Evolutionary conservation across 2,888 invertebrate genomes (phyloP), one percentile per base, ranked within the genome.

Genomic region (Aporophyla nigra): DNA sequence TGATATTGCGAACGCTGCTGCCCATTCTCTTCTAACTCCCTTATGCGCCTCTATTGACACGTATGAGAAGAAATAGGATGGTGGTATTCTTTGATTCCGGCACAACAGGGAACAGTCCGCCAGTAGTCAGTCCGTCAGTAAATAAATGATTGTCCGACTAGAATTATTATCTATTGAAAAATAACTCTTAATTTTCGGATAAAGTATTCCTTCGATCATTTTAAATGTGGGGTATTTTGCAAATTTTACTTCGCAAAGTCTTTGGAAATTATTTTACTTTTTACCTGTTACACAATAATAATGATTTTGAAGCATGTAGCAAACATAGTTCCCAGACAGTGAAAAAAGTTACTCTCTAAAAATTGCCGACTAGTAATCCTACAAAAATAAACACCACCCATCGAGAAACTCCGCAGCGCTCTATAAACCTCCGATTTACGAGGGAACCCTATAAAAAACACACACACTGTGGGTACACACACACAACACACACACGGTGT

Each of bases 391-490:
- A 70, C 54, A 59, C 14, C 10, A n/a, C 19, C 27, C n/a, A 46
- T 21, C 69, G 24, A 24, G n/a, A 61, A 82, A 58, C 33, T 53
- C 14, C 19, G 10, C 12, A 49, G 16, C 0, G 33, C 58, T 68
- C 14, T 46, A 78, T 65, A 61, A 66, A 66, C 3, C 14, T 62
- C 46, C 14, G 16, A 71, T 85, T 67, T 33, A 27, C 33, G 19
- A 43, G 27, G 71, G 82, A 85, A 82, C 84, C 74, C 80, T 71
- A 27, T 33, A 66, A 24, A 74, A 65, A 24, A 43, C 72, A 33
- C 74, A 59, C 40, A 70, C 58, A 24, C 1, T 14, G 7, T 1
- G 5, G 21, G 0, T 19, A 19, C 27, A 33, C 69, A 76, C 74
- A 76, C 54, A 40, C 33, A 27, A 62, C 58, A 65, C 69, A 59